Evolutionary conservation across 2,797 vertebrate genomes (phyloP), one percentile per base, ranked within the genome.

Genomic region (Fratercula arctica): DNA sequence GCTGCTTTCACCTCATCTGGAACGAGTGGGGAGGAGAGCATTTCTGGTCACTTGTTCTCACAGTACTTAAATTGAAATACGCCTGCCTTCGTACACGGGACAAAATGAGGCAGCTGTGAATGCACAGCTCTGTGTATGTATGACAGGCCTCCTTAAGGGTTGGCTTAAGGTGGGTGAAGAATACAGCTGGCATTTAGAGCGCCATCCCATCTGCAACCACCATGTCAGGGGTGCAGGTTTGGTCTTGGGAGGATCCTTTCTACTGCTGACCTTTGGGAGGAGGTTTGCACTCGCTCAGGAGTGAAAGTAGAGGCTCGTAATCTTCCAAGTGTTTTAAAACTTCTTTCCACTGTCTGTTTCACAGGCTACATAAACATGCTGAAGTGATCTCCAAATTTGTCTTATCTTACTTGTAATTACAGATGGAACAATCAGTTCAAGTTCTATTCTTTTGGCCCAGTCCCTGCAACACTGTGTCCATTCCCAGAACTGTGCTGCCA

Each of bases 361-460:
- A 4, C 39, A 51, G 31, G 41, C 59, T 69, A 1, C 1, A 0
- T 20, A 41, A 78, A 20, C 11, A 3, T 3, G 6, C n/a, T 54
- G 45, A 54, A 43, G 35, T 3, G 1, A 51, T 66, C 83, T 93
- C 43, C 15, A 13, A 1, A 41, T 63, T 12, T 37, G 16, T 84
- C 19, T 3, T 53, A 2, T 35, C 45, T 51, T 43, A 14, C 73
- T 60, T 83, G 51, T 79, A 51, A 2, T 80, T 83, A 5, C 98
- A 99, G 99, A 99, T 96, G 99, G 99, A 87, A 99, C 99, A 56
- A 99, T 99, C 96, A 99, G 99, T 96, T 99, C 99, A 45, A 98
- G 98, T 94, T 99, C 99, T 16, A 98, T 99, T 96, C 98, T 99
- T 6, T 91, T 99, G 97, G 99, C 99, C 21, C 99, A 99, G 98